Base-by-base conservation (phyloP, 2,797 vertebrate genomes). In the Crocidura indochinensis region DNA sequence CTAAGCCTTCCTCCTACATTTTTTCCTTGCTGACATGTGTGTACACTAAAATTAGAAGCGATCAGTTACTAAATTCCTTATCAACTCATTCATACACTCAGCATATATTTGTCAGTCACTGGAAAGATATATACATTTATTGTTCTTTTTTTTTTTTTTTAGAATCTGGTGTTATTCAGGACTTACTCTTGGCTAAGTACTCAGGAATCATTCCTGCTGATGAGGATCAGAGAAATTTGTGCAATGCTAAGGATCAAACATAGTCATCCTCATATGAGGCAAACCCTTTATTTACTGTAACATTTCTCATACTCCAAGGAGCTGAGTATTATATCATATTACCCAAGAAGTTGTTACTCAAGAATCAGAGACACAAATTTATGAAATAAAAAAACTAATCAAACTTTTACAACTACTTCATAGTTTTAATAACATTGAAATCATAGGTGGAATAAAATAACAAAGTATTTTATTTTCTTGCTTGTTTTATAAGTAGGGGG, bases 401-500 rank as follows among this genome's bases (percentile, higher is more conserved):
- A 79, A 9, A 47, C 3, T 65, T 49, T 26, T 31, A 20, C 20
- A 56, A 91, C 24, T 69, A 60, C 27, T 73, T 74, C 1, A 78
- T 53, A 27, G 79, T 88, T 88, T 90, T 60, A 68, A 89, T 75
- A 27, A 78, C 7, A 88, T 68, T 56, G 47, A 12, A 85, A 31
- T 11, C 46, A 29, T 69, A 84, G 53, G 71, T 78, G 26, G 88
- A 91, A 91, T 29, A 7, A 0, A 84, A 78, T 64, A 19, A 60
- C 14, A 60, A 60, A 20, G 56, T 17, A 8, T 19, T 20, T 60
- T 4, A 6, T 60, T 60, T 20, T 6, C 6, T 60, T 20, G 19
- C 38, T 38, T 38, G 38, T 38, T 38, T 38, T 38, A 38, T 38
- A 38, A 38, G 38, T 38, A 20, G 20, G 7, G 56, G 56, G 14